Conservation (phyloP, 2,888 invertebrate genomes). For the Galerucella nymphaeae region DNA sequence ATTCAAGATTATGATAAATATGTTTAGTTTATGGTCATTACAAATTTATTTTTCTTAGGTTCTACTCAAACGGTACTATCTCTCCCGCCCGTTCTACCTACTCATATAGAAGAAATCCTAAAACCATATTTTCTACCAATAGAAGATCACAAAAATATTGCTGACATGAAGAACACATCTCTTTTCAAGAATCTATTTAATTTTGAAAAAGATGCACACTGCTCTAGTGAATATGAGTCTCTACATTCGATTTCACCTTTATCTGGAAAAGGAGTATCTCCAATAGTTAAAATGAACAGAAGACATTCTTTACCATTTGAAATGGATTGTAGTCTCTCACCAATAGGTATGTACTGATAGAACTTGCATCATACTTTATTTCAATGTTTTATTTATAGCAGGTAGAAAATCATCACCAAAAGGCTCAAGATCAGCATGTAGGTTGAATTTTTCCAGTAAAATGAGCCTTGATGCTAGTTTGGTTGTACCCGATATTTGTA, state of each 20-base stretch:
- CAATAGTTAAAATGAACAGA: slow-evolving; percentile 49
- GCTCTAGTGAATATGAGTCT: slow-evolving; percentile 31
- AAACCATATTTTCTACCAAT: slow-evolving; percentile 73
- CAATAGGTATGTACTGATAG: slow-evolving; percentile 42
- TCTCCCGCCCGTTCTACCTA: slow-evolving; percentile 72
- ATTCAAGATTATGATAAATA: not conserved
- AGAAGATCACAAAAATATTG: slow-evolving; percentile 55
- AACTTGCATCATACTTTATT: not conserved
- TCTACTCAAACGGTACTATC: slow-evolving; percentile 75
- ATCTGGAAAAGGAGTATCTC: slow-evolving; percentile 51
- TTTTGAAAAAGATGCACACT: slow-evolving; percentile 47
- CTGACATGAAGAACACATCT: slow-evolving; percentile 48
- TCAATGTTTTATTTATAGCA: slow-evolving; percentile 17
- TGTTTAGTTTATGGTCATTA: not conserved
- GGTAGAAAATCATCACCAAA: slow-evolving; percentile 41
- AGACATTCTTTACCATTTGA: slow-evolving; percentile 42
- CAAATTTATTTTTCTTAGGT: slow-evolving; percentile 62
- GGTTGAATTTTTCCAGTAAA: slow-evolving; percentile 57
- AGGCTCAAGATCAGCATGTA: slow-evolving; percentile 66
- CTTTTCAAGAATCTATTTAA: slow-evolving; percentile 60
- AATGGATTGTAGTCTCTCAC: slow-evolving; percentile 56
- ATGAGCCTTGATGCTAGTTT: slow-evolving; percentile 51
- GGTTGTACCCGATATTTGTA: slow-evolving; percentile 63
- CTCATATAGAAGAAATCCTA: slow-evolving; percentile 71
- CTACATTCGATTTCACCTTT: slow-evolving; percentile 7